Evolutionary conservation across 92 coral and sea anemone species (phyloP).

Genomic region (Palythoa heliodiscus): DNA sequence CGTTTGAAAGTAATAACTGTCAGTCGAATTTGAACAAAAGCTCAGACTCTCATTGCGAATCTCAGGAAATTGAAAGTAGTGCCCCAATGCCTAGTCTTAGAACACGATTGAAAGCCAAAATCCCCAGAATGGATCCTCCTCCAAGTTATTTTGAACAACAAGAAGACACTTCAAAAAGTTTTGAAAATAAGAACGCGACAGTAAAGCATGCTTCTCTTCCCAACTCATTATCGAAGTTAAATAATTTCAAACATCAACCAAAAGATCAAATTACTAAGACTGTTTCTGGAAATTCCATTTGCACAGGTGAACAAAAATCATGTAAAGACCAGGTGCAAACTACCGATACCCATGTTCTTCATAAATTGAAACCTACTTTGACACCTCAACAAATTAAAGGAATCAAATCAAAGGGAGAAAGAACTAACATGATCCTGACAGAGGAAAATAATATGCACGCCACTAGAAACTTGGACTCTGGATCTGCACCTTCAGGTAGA

Average conservation of each 20-base stretch:
- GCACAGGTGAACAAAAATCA: neutral
- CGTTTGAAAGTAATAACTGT: conserved; percentile 6
- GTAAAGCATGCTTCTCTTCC: neutral
- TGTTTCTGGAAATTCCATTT: neutral
- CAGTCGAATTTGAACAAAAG: neutral
- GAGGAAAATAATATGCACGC: conserved; percentile 2
- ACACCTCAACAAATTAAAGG: neutral
- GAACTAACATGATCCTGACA: conserved; percentile 17
- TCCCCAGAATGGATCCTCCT: conserved; percentile 1
- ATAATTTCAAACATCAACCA: conserved; percentile 51
- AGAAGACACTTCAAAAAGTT: neutral
- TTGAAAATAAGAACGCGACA: neutral
- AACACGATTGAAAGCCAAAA: conserved; percentile 31
- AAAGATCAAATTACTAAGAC: conserved; percentile 3
- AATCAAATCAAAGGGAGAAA: conserved; percentile 16
- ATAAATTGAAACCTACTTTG: neutral
- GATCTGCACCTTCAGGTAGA: neutral
- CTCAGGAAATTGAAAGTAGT: conserved; percentile 30
- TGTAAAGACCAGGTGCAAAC: neutral
- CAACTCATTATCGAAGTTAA: conserved; percentile 48
- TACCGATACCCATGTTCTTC: neutral
- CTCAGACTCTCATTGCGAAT: conserved; percentile 7
- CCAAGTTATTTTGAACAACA: neutral
- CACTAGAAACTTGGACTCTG: conserved; percentile 5
- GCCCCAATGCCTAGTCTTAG: conserved; percentile 43